Percentiles rank a stretch among this genome's conserved stretches.
Evolutionary conservation across 2,888 invertebrate species (phyloP).

Genomic region (Mystacides longicornis): DNA sequence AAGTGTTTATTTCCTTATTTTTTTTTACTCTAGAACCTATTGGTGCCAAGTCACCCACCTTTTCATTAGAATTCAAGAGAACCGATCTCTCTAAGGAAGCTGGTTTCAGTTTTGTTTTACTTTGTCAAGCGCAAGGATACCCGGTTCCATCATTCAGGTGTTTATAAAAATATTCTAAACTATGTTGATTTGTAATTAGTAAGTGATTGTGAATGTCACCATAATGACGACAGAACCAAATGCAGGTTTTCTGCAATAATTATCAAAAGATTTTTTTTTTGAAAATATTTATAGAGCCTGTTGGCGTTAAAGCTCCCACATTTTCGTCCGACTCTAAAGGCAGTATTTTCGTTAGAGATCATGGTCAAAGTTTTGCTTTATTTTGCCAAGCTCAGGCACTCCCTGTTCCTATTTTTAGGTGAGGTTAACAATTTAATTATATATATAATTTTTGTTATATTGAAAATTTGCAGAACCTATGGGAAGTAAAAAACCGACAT

Average conservation of each 20-base stretch:
- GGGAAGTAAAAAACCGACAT: constrained; percentile 48
- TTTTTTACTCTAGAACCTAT: constrained; percentile 44
- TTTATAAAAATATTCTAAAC: too few relatives aligned
- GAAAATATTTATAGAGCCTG: constrained; percentile 48
- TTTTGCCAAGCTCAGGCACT: constrained; percentile 57
- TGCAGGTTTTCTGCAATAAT: not conserved
- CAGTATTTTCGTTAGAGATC: constrained; percentile 53
- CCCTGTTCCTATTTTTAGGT: constrained; percentile 61
- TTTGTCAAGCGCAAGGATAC: constrained; percentile 63
- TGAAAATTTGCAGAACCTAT: constrained; percentile 43
- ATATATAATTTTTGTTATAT: constrained; percentile 1
- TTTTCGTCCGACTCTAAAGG: constrained; percentile 57
- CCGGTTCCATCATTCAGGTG: constrained; percentile 64
- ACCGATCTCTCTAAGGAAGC: constrained; percentile 50
- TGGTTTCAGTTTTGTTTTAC: constrained; percentile 50
- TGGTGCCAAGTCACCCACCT: constrained; percentile 53
- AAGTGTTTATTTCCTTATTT: constrained; percentile 9
- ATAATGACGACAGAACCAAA: not conserved
- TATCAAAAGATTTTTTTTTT: not conserved
- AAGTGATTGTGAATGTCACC: constrained; percentile 28
- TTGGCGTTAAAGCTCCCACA: constrained; percentile 55
- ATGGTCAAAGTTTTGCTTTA: constrained; percentile 52
- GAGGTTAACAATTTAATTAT: constrained; percentile 30
- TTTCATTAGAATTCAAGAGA: constrained; percentile 50
- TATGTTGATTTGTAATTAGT: too few relatives aligned